Conservation (phyloP, 1,140 invertebrate species). For the Musca vetustissima region DNA sequence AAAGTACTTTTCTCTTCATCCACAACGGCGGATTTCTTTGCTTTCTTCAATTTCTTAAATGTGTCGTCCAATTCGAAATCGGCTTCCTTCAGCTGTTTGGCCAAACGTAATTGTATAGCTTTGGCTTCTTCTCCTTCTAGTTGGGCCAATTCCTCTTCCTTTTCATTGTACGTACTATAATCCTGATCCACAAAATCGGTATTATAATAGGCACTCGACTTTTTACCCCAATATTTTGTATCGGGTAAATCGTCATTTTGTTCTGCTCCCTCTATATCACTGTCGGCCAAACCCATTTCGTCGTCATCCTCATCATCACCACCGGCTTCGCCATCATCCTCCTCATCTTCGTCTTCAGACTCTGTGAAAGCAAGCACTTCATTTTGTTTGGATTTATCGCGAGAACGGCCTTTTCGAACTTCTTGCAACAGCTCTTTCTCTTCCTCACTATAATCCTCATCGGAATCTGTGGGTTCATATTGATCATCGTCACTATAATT, state of each 20-base stretch:
- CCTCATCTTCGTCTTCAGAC: slow-evolving; percentile 53
- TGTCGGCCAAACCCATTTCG: slow-evolving; percentile 60
- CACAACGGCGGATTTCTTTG: slow-evolving; percentile 36
- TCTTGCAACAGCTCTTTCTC: slow-evolving; percentile 67
- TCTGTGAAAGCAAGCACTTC: slow-evolving; percentile 67
- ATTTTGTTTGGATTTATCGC: slow-evolving; percentile 63
- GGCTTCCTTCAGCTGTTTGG: slow-evolving; percentile 76
- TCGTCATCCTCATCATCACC: slow-evolving; percentile 58
- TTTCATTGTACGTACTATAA: slow-evolving; percentile 71
- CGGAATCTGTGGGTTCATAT: slow-evolving; percentile 69
- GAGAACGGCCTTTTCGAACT: slow-evolving; percentile 58
- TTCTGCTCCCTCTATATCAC: slow-evolving; percentile 72
- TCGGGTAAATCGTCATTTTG: slow-evolving; percentile 73
- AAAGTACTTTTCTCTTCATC: slow-evolving; percentile 59
- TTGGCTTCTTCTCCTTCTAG: slow-evolving; percentile 84
- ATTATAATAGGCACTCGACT: slow-evolving; percentile 76
- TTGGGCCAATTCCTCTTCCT: slow-evolving; percentile 73
- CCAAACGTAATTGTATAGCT: slow-evolving; percentile 75
- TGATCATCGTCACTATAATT: slow-evolving; percentile 17
- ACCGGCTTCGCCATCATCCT: slow-evolving; percentile 57
- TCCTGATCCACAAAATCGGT: slow-evolving; percentile 88
- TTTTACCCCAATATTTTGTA: slow-evolving; percentile 82
- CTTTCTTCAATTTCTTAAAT: slow-evolving; percentile 48
- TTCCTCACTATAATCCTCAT: slow-evolving; percentile 68
- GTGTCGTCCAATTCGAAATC: slow-evolving; percentile 75